phyloP scores from a whole-genome alignment of 2,113 vertebrate species.

The Periophthalmodon schlosseri region DNA sequence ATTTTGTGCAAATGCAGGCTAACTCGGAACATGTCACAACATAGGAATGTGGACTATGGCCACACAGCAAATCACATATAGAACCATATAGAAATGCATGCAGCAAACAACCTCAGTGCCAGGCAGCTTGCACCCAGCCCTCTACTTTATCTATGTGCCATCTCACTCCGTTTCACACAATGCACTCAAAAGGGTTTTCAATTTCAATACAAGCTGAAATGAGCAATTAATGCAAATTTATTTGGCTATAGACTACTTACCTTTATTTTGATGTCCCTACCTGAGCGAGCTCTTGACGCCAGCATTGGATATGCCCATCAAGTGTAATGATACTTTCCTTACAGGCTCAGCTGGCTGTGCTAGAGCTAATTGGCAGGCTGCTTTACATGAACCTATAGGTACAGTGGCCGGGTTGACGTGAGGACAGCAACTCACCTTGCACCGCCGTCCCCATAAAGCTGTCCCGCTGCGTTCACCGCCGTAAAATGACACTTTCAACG shows the following conservation, averaged over 20 bases:
- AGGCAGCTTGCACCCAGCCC: conserved; percentile 4
- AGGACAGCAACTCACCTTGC: conserved; percentile 64
- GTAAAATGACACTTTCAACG: conserved; percentile 13
- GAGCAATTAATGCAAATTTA: neutral
- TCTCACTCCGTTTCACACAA: neutral
- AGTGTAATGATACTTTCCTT: neutral
- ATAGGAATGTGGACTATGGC: conserved; percentile 33
- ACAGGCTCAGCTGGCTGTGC: neutral
- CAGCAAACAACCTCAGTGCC: neutral
- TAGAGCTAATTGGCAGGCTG: neutral
- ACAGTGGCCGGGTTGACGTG: conserved; percentile 55
- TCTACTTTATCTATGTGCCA: neutral
- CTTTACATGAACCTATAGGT: neutral
- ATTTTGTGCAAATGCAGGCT: conserved; percentile 1
- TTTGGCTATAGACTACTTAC: neutral
- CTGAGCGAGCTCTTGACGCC: neutral
- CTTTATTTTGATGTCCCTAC: neutral
- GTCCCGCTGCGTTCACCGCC: neutral
- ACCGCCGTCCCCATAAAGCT: conserved; percentile 14
- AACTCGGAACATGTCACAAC: conserved; percentile 24
- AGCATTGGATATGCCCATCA: neutral
- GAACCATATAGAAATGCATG: neutral
- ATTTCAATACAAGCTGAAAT: neutral
- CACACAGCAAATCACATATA: conserved; percentile 7
- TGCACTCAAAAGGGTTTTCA: neutral